These are phyloP conservation scores for Phthorimaea operculella DNA, from an alignment of 1,140 invertebrate genomes.

Conservation along the genomic window DNA sequence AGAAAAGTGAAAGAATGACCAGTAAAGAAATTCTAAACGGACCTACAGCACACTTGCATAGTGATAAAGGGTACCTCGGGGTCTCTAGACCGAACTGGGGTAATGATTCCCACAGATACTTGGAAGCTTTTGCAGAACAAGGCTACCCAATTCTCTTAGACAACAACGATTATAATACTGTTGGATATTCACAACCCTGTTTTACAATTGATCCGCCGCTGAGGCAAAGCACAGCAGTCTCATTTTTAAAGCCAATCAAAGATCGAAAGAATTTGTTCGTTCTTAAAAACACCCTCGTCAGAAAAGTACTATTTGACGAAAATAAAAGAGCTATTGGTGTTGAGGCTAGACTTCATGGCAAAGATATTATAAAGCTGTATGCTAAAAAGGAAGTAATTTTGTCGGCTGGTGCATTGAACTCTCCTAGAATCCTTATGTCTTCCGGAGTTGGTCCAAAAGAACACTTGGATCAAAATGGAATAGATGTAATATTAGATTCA, in stretches of 20 bases:
- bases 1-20: slow-evolving; percentile 84
- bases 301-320: slow-evolving; percentile 71
- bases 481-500: slow-evolving; percentile 67
- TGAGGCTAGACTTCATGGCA: slow-evolving; percentile 49
- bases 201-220: slow-evolving; percentile 82
- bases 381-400: slow-evolving; percentile 65
- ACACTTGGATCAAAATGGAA: slow-evolving; percentile 43
- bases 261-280: slow-evolving; percentile 80
- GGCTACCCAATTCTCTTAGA: slow-evolving; percentile 83
- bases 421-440: slow-evolving; percentile 61
- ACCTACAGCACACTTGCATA: slow-evolving; percentile 68
- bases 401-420: slow-evolving; percentile 65
- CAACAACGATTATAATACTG: slow-evolving; percentile 81
- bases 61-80: slow-evolving; percentile 75
- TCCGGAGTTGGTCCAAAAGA: slow-evolving; percentile 56
- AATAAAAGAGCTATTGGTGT: slow-evolving; percentile 62
- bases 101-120: slow-evolving; percentile 24
- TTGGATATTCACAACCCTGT: slow-evolving; percentile 84
- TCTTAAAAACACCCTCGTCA: slow-evolving; percentile 78
- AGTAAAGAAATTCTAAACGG: slow-evolving; percentile 77
- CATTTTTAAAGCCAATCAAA: slow-evolving; percentile 80
- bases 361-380: slow-evolving; percentile 25
- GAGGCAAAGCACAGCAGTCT: slow-evolving; percentile 86
- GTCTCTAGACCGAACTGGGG: slow-evolving; percentile 79
- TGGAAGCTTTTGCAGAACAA: slow-evolving; percentile 81